Evolutionary conservation across 2,113 vertebrate genomes (phyloP).

Genomic region (Neoarius graeffei): DNA sequence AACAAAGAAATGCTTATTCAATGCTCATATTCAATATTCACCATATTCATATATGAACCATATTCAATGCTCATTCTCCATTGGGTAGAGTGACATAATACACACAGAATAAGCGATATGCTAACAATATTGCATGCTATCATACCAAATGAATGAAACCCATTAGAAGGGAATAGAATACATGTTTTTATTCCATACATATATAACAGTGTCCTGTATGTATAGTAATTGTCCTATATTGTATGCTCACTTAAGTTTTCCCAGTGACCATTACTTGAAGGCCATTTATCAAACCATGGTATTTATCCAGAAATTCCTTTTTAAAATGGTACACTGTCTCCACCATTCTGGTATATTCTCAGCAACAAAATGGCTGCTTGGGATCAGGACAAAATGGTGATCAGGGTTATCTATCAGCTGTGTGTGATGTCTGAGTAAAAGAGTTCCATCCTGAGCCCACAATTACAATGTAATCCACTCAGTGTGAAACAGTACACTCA

Average conservation of each 20-base stretch:
- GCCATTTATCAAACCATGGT: neutral
- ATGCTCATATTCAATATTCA: too few species aligned
- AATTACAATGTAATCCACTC: neutral
- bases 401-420: neutral
- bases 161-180: too few species aligned
- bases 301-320: neutral
- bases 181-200: too few species aligned
- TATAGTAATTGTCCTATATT: neutral
- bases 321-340: neutral
- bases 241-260: neutral
- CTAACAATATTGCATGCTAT: too few species aligned
- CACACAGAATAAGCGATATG: too few species aligned
- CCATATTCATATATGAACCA: too few species aligned
- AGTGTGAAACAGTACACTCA: neutral
- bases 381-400: constrained; percentile 11
- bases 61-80: too few species aligned
- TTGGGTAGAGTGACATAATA: too few species aligned
- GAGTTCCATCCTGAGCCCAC: neutral
- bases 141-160: too few species aligned
- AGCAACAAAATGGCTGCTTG: neutral
- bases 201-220: too few species aligned
- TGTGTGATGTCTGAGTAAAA: neutral
- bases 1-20: too few species aligned
- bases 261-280: neutral
- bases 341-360: neutral